Conservation (phyloP, 2,888 invertebrate genomes). For the Lamellibrachia satsuma region DNA sequence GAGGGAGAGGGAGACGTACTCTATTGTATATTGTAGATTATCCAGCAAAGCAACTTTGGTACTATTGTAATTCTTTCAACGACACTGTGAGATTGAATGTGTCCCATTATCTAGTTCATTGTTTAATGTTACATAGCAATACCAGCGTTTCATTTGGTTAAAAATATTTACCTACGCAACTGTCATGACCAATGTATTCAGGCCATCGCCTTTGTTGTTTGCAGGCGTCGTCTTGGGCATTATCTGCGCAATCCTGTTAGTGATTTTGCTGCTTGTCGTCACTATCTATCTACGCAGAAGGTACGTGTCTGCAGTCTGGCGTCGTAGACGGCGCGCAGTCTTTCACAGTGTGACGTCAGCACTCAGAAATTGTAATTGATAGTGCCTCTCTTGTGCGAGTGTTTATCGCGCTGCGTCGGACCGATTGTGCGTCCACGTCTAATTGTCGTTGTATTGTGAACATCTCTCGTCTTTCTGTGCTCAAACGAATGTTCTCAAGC, state of each 20-base stretch:
- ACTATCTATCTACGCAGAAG: not conserved
- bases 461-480: not conserved
- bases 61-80: too few species aligned
- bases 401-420: not conserved
- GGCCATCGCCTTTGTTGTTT: not conserved
- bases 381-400: not conserved
- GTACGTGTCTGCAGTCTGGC: not conserved
- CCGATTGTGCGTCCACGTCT: not conserved
- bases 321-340: not conserved
- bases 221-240: not conserved
- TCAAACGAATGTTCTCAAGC: not conserved
- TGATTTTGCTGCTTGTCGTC: not conserved
- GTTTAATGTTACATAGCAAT: not conserved
- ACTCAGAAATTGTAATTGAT: not conserved
- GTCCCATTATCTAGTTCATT: too few species aligned
- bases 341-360: not conserved
- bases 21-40: too few species aligned
- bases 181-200: not conserved
- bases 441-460: not conserved
- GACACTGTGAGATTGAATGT: too few species aligned
- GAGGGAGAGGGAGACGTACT: too few species aligned
- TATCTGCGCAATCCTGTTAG: not conserved
- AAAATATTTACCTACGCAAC: not conserved
- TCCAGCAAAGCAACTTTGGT: too few species aligned
- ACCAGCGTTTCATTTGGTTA: not conserved